Conservation (phyloP, 2,888 invertebrate species). For the Euzophera pinguis region DNA sequence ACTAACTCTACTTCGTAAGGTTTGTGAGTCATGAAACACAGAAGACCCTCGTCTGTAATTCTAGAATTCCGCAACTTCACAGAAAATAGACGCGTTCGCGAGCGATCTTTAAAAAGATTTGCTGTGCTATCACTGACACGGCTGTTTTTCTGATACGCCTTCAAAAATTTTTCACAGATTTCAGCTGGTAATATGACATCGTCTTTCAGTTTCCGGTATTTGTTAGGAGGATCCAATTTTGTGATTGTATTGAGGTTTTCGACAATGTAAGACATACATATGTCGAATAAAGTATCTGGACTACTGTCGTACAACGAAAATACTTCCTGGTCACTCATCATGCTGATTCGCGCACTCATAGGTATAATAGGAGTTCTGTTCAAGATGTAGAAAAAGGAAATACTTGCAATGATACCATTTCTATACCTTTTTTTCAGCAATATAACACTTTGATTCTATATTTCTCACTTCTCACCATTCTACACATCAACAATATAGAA, state of each 20-base stretch:
- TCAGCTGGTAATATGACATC: conserved; percentile 84
- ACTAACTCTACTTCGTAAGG: conserved; percentile 86
- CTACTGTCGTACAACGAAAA: conserved; percentile 50
- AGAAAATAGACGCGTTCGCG: conserved; percentile 83
- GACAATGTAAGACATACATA: conserved; percentile 82
- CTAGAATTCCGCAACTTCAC: conserved; percentile 85
- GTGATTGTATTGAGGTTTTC: conserved; percentile 82
- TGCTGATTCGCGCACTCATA: conserved; percentile 31
- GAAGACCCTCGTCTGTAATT: conserved; percentile 85
- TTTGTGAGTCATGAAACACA: conserved; percentile 85
- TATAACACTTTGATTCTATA: neutral
- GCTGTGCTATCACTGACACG: conserved; percentile 84
- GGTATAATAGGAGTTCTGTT: conserved; percentile 18
- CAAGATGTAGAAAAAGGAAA: conserved; percentile 35
- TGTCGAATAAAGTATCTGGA: conserved; percentile 82
- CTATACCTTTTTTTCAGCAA: conserved; percentile 15
- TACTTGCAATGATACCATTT: conserved; percentile 33
- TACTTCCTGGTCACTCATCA: conserved; percentile 44
- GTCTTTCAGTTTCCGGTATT: conserved; percentile 75
- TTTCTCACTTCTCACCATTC: neutral
- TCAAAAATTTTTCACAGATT: conserved; percentile 85
- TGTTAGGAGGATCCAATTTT: conserved; percentile 58
- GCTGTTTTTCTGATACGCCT: conserved; percentile 75
- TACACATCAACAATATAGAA: neutral
- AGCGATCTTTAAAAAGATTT: conserved; percentile 84